These are phyloP conservation scores for Deroplatys truncata DNA, from an alignment of 2,888 invertebrate genomes.

Conservation along the genomic window DNA sequence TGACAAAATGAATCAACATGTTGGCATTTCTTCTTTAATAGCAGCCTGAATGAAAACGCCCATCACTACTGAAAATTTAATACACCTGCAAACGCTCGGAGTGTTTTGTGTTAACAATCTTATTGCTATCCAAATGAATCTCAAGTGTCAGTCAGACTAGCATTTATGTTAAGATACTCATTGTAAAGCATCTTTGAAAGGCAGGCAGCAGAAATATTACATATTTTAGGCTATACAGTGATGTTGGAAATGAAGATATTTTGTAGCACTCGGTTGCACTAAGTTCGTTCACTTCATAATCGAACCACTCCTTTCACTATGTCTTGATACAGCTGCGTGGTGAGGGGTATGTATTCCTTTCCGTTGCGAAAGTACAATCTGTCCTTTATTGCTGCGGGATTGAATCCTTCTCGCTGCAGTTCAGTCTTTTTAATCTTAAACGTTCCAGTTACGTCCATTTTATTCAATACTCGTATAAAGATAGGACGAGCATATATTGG, in stretches of 20 bases:
- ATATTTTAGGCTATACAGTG: neutral
- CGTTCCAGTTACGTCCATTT: conserved; percentile 76
- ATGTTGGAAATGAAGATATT: neutral
- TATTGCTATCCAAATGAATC: neutral
- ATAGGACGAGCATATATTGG: conserved; percentile 86
- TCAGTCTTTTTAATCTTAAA: conserved; percentile 90
- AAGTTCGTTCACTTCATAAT: conserved; percentile 5
- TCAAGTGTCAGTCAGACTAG: too few relatives aligned
- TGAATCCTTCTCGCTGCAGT: conserved; percentile 79
- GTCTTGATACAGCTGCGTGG: conserved; percentile 33
- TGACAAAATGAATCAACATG: neutral
- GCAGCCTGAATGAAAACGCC: neutral
- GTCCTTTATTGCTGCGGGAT: conserved; percentile 59
- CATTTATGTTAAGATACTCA: too few relatives aligned
- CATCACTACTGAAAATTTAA: neutral
- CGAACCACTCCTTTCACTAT: conserved; percentile 17
- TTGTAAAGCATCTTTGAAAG: neutral
- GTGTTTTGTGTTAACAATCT: too few relatives aligned
- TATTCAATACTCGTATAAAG: conserved; percentile 74
- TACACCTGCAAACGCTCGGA: neutral
- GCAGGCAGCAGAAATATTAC: neutral
- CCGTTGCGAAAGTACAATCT: conserved; percentile 50
- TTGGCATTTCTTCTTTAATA: neutral
- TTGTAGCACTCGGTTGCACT: neutral
- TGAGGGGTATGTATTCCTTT: conserved; percentile 45